phyloP scores from a whole-genome alignment of 2,797 vertebrate species.

The Gobio occitaniae region DNA sequence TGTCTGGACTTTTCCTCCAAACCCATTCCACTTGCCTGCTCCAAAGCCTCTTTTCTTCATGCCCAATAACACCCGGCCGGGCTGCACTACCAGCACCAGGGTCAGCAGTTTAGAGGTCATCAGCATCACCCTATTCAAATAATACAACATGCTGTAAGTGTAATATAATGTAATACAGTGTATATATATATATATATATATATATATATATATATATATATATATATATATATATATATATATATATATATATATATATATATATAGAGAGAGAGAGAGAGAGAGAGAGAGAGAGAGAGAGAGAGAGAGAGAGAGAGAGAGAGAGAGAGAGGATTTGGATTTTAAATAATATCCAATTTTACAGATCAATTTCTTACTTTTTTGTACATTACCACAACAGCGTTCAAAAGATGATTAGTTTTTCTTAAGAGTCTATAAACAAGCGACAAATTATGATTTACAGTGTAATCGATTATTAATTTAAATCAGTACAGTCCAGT shows the following conservation, averaged over 20 bases:
- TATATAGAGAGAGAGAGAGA: no score
- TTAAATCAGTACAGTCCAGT: not conserved
- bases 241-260: no score
- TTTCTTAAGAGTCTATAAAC: not conserved
- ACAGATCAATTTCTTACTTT: not conserved
- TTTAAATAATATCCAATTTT: not conserved
- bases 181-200: no score
- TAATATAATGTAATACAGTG: no score
- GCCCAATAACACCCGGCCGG: constrained; percentile 86
- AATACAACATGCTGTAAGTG: not conserved
- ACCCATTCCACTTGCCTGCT: constrained; percentile 93
- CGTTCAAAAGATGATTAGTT: not conserved
- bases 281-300: no score
- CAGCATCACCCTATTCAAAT: constrained; percentile 71
- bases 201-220: no score
- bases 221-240: no score
- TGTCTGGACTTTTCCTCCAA: constrained; percentile 90
- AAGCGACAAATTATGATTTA: not conserved
- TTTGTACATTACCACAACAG: not conserved
- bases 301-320: no score
- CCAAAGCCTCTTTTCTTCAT: constrained; percentile 98
- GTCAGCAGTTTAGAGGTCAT: constrained; percentile 84
- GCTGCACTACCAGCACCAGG: constrained; percentile 89
- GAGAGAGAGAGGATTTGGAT: no score
- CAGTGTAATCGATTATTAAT: not conserved